A percentile compares a stretch with the other conserved stretches of the same genome.
These are phyloP conservation scores for Belonocnema kinseyi DNA, from an alignment of 1,140 invertebrate species.

Conservation along the genomic window DNA sequence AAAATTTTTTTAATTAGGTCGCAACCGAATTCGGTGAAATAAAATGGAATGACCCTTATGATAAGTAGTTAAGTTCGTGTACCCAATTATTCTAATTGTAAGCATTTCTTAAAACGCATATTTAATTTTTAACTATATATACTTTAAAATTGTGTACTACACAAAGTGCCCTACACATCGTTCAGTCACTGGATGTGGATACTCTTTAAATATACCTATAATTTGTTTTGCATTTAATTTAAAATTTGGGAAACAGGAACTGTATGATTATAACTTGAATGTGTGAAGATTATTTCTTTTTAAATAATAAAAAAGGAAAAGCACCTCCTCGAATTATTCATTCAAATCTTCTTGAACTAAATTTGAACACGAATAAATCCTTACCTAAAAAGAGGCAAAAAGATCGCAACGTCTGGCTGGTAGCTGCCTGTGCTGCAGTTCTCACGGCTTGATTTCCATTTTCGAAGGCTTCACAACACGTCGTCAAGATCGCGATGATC, in stretches of 20 bases:
- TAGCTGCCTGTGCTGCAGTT: slow-evolving; percentile 88
- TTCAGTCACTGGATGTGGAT: too few species aligned
- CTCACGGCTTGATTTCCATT: slow-evolving; percentile 85
- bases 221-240: neutral
- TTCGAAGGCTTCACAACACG: slow-evolving; percentile 85
- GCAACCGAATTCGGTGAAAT: too few species aligned
- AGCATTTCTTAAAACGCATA: too few species aligned
- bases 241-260: neutral
- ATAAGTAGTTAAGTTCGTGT: too few species aligned
- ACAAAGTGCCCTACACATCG: too few species aligned
- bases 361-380: slow-evolving; percentile 13
- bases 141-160: too few species aligned
- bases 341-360: neutral
- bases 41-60: too few species aligned
- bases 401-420: slow-evolving; percentile 87
- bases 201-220: too few species aligned
- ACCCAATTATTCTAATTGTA: too few species aligned
- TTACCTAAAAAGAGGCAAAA: slow-evolving; percentile 88
- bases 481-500: slow-evolving; percentile 85
- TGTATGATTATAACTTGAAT: neutral
- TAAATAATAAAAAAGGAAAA: slow-evolving; percentile 5
- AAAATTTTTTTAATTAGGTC: too few species aligned
- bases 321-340: slow-evolving; percentile 3
- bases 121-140: too few species aligned
- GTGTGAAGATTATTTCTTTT: neutral